Conservation (phyloP, 2,797 vertebrate genomes). For the Taeniopygia guttata region DNA sequence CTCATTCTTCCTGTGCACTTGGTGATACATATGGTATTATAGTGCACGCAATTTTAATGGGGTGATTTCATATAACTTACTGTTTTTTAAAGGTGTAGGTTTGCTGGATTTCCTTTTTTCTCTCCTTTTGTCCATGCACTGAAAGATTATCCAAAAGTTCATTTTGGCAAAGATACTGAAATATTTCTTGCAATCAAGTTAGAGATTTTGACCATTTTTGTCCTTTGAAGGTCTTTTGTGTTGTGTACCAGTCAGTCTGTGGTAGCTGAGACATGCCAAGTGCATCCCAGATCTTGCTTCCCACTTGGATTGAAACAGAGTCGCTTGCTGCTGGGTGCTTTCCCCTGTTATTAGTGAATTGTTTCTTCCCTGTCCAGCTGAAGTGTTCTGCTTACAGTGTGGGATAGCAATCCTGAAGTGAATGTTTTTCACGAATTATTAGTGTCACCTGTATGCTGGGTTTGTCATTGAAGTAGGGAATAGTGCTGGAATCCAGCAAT, state of each 20-base stretch:
- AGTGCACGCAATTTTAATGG: neutral
- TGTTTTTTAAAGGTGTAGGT: neutral
- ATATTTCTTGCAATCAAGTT: neutral
- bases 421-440: neutral
- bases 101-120: neutral
- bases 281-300: neutral
- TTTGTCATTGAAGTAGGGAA: neutral
- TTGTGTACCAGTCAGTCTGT: neutral
- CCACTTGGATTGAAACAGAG: neutral
- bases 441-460: neutral
- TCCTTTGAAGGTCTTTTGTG: neutral
- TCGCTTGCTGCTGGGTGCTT: neutral
- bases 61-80: neutral
- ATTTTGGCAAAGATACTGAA: neutral
- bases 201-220: neutral
- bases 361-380: neutral
- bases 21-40: neutral
- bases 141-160: neutral
- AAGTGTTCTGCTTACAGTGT: neutral
- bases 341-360: neutral
- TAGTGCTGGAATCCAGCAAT: neutral
- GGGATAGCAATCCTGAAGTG: neutral
- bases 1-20: neutral
- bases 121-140: neutral
- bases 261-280: neutral